A percentile compares a stretch with the other conserved stretches of the same genome.
Conservation (phyloP, 1,140 invertebrate genomes). For the Heliconius melpomene region DNA sequence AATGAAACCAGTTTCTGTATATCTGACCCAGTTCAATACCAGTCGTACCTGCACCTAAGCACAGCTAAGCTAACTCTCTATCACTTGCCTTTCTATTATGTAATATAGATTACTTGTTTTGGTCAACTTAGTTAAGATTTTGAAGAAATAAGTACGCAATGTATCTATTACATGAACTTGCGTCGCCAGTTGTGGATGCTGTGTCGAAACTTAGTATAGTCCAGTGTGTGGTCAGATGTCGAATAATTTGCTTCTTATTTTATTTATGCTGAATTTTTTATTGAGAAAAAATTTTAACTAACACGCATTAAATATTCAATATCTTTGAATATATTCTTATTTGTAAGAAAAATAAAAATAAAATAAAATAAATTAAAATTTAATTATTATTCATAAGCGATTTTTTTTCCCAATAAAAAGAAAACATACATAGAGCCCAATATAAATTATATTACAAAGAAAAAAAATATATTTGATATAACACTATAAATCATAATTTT, state of each 20-base stretch:
- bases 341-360: too few species aligned
- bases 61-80: constrained; percentile 9
- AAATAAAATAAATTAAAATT: too few species aligned
- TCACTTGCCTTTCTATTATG: constrained; percentile 43
- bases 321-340: too few species aligned
- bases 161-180: constrained; percentile 41
- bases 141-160: constrained; percentile 48
- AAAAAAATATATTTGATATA: neutral
- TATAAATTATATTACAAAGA: neutral
- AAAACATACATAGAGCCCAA: too few species aligned
- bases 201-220: constrained; percentile 20
- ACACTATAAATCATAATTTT: neutral
- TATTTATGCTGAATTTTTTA: constrained; percentile 21
- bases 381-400: too few species aligned
- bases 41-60: constrained; percentile 47
- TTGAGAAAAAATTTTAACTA: too few species aligned
- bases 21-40: constrained; percentile 76
- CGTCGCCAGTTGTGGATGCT: constrained; percentile 12
- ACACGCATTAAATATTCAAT: neutral
- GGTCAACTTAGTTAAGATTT: constrained; percentile 17
- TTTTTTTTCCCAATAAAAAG: too few species aligned
- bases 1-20: constrained; percentile 79
- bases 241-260: constrained; percentile 37
- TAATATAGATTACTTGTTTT: constrained; percentile 57
- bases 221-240: constrained; percentile 58